Evolutionary conservation across 2,113 vertebrate genomes (phyloP), one percentile per base, ranked within the genome.

Genomic region (Lanius collurio): DNA sequence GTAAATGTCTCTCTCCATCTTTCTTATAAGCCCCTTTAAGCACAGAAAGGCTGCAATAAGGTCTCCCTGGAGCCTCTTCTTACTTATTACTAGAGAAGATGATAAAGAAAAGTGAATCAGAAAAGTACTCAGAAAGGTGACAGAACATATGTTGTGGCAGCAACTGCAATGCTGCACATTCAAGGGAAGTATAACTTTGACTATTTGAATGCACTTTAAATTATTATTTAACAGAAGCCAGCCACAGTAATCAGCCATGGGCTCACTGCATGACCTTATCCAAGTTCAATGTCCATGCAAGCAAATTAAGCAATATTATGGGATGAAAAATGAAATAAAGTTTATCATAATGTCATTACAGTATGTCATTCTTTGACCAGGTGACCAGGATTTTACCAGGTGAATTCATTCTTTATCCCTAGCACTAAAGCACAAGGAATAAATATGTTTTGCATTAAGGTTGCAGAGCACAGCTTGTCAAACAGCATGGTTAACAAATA

Each of bases 251-350:
- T 84, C 31, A 89, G 41, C 74, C 68, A 12, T 14, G 53, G 82
- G 77, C 69, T n/a, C 74, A 69, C 39, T 60, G 49, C 41, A 41
- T 62, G 46, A 93, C 69, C 82, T 96, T 46, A 37, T 80, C 42
- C 37, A 87, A 73, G 33, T 84, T 87, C 64, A 41, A 23, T 57
- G 31, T 28, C 62, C 42, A 47, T 73, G 75, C 74, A 91, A 89
- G 86, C 41, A 93, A 94, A 92, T 95, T 67, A 93, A 89, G 33
- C 26, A 82, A 89, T 73, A 83, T 76, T 64, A 46, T 15, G 50
- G 44, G 82, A 69, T 35, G 49, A 85, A 93, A 92, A 91, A 82
- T 73, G 19, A 84, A 91, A 89, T 89, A 35, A 84, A 79, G 17
- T 85, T 73, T 65, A 93, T 64, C 87, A 69, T 73, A 82, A 73